Percentiles rank a stretch among this genome's conserved stretches.
phyloP scores from a whole-genome alignment of 2,113 vertebrate species.

The Pterocles gutturalis region DNA sequence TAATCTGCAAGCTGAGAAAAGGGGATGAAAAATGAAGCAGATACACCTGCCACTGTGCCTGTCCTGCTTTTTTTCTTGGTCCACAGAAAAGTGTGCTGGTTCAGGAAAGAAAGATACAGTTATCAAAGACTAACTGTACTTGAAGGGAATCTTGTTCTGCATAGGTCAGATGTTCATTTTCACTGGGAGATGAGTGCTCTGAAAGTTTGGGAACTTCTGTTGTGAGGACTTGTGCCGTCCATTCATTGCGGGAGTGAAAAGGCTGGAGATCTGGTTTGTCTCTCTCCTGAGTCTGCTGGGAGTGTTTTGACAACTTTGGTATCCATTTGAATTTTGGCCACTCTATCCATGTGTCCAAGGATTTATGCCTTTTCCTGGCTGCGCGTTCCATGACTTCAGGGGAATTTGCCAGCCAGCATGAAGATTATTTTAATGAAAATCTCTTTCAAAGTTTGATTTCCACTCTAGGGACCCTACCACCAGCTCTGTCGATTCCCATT shows the following conservation, averaged over 20 bases:
- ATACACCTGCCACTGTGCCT: background rate
- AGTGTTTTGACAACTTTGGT: background rate
- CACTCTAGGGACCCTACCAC: background rate
- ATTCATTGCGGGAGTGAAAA: background rate
- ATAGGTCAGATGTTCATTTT: background rate
- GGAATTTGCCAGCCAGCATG: background rate
- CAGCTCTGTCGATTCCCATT: background rate
- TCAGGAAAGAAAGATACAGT: background rate
- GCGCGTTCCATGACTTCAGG: background rate
- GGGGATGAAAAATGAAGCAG: background rate
- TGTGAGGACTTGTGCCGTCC: background rate
- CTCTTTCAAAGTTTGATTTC: background rate
- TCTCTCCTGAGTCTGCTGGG: background rate
- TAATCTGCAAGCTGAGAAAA: background rate
- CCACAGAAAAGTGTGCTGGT: background rate
- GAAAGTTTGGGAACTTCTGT: background rate
- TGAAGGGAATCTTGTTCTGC: background rate
- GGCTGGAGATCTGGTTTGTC: background rate
- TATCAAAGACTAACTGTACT: background rate
- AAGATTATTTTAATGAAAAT: conserved; percentile 25
- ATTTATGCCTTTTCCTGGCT: conserved; percentile 49
- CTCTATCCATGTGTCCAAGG: background rate
- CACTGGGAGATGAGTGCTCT: background rate
- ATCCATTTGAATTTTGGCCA: background rate
- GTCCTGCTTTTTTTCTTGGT: background rate